Percentiles rank a stretch among this genome's conserved stretches.
phyloP scores from a whole-genome alignment of 1,140 invertebrate genomes.

The Drosophila nasuta region DNA sequence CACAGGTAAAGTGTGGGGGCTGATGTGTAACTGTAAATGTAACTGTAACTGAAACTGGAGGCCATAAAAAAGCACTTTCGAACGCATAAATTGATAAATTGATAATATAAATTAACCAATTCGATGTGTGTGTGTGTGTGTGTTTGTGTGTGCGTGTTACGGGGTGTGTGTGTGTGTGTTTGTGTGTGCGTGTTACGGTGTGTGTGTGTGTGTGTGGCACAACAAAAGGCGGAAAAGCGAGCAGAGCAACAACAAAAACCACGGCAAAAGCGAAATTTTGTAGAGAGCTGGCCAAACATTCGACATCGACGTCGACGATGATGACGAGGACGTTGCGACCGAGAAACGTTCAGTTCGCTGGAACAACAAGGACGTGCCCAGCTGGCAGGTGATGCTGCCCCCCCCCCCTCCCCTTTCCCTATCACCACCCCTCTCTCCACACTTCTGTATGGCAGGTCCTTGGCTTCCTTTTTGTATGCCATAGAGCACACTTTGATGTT shows the following conservation, averaged over 20 bases:
- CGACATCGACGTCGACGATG: constrained; percentile 8
- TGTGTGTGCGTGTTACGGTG: constrained; percentile 22
- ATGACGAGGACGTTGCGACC: no score
- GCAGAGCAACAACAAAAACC: constrained; percentile 16
- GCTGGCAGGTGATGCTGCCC: constrained; percentile 34
- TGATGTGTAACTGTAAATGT: constrained; percentile 21
- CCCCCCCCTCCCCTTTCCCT: neutral
- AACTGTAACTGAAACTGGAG: constrained; percentile 36
- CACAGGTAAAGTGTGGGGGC: no score
- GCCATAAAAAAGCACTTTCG: constrained; percentile 78
- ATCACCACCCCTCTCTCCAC: neutral
- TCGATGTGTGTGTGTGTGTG: constrained; percentile 46
- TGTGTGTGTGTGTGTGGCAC: constrained; percentile 38
- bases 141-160: constrained; percentile 19
- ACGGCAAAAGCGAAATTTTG: constrained; percentile 29
- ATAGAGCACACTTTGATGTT: constrained; percentile 67
- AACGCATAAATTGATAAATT: constrained; percentile 81
- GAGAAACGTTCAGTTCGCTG: neutral
- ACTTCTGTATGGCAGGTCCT: constrained; percentile 36
- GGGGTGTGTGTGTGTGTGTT: constrained; percentile 28
- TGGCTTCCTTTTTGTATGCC: constrained; percentile 65
- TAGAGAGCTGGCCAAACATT: constrained; percentile 48
- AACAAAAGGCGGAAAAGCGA: constrained; percentile 40
- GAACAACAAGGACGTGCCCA: constrained; percentile 32
- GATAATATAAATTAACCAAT: constrained; percentile 82